phyloP scores from a whole-genome alignment of 2,888 invertebrate species.

The Charanyca ferruginea region DNA sequence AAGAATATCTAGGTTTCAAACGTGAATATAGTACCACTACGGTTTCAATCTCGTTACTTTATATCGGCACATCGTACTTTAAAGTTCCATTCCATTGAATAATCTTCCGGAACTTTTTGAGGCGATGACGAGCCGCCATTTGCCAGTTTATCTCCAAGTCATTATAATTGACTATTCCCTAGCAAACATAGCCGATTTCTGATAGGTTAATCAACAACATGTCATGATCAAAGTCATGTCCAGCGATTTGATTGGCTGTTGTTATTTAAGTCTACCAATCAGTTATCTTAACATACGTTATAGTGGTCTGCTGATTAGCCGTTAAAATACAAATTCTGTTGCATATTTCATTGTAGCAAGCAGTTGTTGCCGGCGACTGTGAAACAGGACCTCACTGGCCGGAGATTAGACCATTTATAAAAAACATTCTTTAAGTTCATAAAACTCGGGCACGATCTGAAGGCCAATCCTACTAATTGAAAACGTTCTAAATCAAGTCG shows the following conservation, averaged over 20 bases:
- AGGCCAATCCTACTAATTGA: too few relatives aligned
- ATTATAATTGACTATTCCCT: conserved; percentile 9
- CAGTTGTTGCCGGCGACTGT: too few relatives aligned
- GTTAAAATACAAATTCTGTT: background rate
- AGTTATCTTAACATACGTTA: background rate
- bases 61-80: conserved; percentile 3
- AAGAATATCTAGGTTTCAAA: conserved; percentile 30
- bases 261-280: background rate
- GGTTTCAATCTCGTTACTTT: conserved; percentile 25
- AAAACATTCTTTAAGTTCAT: too few relatives aligned
- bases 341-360: background rate
- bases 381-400: too few relatives aligned
- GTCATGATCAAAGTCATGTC: conserved; percentile 11
- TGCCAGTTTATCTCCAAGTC: background rate
- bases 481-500: too few relatives aligned
- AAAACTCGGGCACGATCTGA: too few relatives aligned
- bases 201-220: conserved; percentile 1
- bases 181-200: background rate
- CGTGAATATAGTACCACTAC: conserved; percentile 19
- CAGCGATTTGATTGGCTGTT: conserved; percentile 6
- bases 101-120: background rate
- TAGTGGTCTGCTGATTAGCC: background rate
- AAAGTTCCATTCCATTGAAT: too few relatives aligned
- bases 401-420: too few relatives aligned
- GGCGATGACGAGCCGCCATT: conserved; percentile 3